A percentile compares a stretch with the other conserved stretches of the same genome.
Evolutionary conservation across 2,113 vertebrate species (phyloP).

Genomic region (Sturnus vulgaris): DNA sequence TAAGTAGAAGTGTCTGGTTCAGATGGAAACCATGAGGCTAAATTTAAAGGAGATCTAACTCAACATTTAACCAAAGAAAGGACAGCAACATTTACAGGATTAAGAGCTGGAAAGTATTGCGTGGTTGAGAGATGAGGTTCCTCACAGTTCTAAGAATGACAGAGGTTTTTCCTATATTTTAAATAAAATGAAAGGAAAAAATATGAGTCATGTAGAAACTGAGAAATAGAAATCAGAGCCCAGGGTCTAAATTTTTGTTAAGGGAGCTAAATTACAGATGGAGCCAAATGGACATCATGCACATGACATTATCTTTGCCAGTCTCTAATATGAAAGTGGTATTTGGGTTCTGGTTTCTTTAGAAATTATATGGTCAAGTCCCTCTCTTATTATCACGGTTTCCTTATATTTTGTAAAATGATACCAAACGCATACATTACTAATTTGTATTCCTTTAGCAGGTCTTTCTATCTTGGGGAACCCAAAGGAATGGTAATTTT

Average conservation of each 20-base stretch:
- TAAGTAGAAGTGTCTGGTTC: background rate
- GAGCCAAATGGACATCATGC: background rate
- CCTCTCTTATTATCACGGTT: background rate
- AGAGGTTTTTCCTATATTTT: background rate
- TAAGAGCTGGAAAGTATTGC: background rate
- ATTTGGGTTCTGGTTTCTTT: background rate
- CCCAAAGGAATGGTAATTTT: background rate
- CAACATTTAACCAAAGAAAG: background rate
- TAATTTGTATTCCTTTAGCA: background rate
- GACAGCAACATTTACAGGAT: background rate
- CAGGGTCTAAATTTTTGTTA: background rate
- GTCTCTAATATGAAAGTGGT: background rate
- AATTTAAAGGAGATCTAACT: background rate
- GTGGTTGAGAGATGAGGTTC: background rate
- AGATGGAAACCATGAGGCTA: background rate
- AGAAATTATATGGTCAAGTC: background rate
- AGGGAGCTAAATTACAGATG: background rate
- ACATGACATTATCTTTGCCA: background rate
- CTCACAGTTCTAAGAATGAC: background rate
- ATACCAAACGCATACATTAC: background rate
- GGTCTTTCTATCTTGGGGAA: background rate
- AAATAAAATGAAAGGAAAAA: background rate
- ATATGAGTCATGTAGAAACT: background rate
- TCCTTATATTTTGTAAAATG: background rate
- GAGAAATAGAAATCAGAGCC: background rate